A percentile compares a stretch with the other conserved stretches of the same genome.
Evolutionary conservation across 2,888 invertebrate species (phyloP).

Genomic region (Hydrotaea diabolus): DNA sequence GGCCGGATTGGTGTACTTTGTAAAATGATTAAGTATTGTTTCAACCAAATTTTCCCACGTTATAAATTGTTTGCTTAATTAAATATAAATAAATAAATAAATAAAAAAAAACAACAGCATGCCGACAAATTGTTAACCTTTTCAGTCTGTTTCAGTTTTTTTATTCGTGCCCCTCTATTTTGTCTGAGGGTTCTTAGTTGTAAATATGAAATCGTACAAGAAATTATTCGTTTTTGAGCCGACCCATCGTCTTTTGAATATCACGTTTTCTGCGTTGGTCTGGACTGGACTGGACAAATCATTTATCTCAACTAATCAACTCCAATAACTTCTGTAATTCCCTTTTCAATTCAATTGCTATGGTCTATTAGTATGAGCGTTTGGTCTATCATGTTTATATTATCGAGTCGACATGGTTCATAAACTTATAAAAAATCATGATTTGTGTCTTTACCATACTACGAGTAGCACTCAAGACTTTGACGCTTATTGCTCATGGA

Average conservation of each 20-base stretch:
- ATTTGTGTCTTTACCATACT: neutral
- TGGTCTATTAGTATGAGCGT: constrained; percentile 32
- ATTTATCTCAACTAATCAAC: constrained; percentile 69
- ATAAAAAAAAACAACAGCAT: neutral
- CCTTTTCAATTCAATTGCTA: constrained; percentile 58
- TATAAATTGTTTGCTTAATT: constrained; percentile 43
- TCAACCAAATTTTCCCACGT: constrained; percentile 44
- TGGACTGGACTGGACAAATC: constrained; percentile 24
- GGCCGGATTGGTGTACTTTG: neutral
- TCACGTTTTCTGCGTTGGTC: neutral
- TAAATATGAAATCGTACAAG: constrained; percentile 9
- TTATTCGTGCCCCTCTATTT: neutral
- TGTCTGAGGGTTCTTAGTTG: neutral
- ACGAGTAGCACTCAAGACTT: neutral
- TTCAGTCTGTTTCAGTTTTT: neutral
- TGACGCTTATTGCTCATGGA: neutral
- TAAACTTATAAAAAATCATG: constrained; percentile 55
- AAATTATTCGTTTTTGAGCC: constrained; percentile 10
- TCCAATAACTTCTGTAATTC: constrained; percentile 66
- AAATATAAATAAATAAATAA: constrained; percentile 13
- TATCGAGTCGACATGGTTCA: constrained; percentile 42
- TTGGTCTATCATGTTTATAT: constrained; percentile 38
- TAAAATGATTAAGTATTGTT: constrained; percentile 26
- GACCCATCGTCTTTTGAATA: neutral
- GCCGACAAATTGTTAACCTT: constrained; percentile 26